Evolutionary conservation across 2,888 invertebrate genomes (phyloP).

Genomic region (Gonocerus acuteangulatus): DNA sequence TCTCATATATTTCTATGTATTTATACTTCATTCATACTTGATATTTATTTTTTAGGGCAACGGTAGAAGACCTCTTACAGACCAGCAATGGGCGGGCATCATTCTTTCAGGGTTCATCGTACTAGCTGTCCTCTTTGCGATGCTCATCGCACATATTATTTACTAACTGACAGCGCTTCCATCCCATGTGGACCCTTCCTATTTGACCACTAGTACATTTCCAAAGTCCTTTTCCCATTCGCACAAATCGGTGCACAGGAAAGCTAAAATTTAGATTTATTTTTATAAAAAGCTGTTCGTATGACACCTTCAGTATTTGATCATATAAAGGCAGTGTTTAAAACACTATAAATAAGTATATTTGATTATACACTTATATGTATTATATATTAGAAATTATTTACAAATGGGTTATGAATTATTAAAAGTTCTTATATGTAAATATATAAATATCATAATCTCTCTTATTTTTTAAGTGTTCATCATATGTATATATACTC

Average conservation of each 20-base stretch:
- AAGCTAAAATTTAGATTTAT: slow-evolving; percentile 22
- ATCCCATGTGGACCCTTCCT: slow-evolving; percentile 13
- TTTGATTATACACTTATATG: slow-evolving; percentile 31
- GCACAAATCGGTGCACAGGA: slow-evolving; percentile 25
- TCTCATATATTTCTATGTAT: no score
- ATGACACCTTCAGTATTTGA: slow-evolving; percentile 32
- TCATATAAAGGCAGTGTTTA: slow-evolving; percentile 31
- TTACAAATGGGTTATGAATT: slow-evolving; percentile 34
- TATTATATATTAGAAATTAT: slow-evolving; percentile 34
- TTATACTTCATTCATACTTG: no score
- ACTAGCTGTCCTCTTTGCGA: slow-evolving; percentile 55
- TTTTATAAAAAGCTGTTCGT: slow-evolving; percentile 24
- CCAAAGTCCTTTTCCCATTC: slow-evolving; percentile 11
- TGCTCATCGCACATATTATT: slow-evolving; percentile 51
- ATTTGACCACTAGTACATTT: slow-evolving; percentile 17
- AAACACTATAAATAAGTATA: slow-evolving; percentile 35
- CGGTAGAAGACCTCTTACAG: slow-evolving; percentile 46
- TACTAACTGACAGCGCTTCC: slow-evolving; percentile 36
- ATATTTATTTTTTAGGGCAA: slow-evolving; percentile 37
- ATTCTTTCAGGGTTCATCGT: slow-evolving; percentile 54
- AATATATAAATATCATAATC: slow-evolving; percentile 35
- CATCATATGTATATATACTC: no score
- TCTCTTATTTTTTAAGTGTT: slow-evolving; percentile 36
- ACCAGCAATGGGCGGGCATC: slow-evolving; percentile 57
- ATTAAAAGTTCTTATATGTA: slow-evolving; percentile 30